A percentile compares a stretch with the other conserved stretches of the same genome.
Conservation (phyloP, 2,797 vertebrate species). For the Craterocephalus amniculus region DNA sequence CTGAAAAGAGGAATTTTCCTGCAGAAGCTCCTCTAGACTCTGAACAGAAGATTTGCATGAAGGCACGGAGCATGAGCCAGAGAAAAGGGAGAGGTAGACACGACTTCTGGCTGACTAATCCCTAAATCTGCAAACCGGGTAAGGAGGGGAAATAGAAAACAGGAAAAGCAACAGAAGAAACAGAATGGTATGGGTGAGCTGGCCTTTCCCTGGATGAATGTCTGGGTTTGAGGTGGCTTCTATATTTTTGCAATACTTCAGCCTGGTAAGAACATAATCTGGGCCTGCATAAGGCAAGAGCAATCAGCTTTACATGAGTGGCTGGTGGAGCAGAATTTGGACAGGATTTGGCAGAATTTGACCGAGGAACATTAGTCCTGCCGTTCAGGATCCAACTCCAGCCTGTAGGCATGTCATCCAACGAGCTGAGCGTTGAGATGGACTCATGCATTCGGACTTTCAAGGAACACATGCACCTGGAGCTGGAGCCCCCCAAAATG, state of each 20-base stretch:
- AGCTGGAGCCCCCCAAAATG: constrained; percentile 93
- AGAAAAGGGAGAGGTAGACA: constrained; percentile 38
- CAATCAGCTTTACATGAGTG: constrained; percentile 41
- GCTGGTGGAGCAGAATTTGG: constrained; percentile 32
- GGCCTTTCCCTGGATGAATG: constrained; percentile 33
- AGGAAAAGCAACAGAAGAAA: constrained; percentile 39
- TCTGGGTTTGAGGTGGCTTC: constrained; percentile 20
- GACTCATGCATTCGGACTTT: constrained; percentile 96
- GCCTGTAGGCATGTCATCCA: constrained; percentile 87
- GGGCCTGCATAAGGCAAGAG: constrained; percentile 16
- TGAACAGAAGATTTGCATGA: constrained; percentile 54
- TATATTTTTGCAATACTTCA: constrained; percentile 21
- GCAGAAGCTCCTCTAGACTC: constrained; percentile 57
- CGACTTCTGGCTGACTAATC: constrained; percentile 52
- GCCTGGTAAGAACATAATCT: constrained; percentile 33
- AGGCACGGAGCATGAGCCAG: constrained; percentile 44
- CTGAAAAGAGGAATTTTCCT: constrained; percentile 52
- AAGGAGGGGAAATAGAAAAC: constrained; percentile 35
- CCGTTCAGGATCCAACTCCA: background rate
- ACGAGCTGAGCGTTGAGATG: constrained; percentile 86
- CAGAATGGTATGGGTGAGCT: constrained; percentile 46
- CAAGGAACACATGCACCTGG: constrained; percentile 98
- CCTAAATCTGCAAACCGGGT: constrained; percentile 36
- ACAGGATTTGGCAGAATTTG: constrained; percentile 30
- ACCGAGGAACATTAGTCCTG: constrained; percentile 21